These are phyloP conservation scores for Pomatorhinus ruficollis DNA, from an alignment of 2,113 vertebrate genomes.

Conservation along the genomic window DNA sequence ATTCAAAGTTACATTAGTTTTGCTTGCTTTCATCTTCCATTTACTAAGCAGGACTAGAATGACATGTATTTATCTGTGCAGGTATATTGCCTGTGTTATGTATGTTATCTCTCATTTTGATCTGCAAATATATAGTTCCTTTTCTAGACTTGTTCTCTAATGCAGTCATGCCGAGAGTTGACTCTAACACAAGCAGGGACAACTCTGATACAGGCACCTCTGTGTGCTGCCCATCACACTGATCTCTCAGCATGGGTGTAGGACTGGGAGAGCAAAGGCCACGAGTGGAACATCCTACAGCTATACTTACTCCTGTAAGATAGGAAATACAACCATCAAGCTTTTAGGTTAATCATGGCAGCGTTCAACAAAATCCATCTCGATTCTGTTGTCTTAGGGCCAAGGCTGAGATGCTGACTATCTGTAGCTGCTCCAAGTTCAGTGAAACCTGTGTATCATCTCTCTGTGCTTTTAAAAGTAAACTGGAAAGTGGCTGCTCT, in stretches of 20 bases:
- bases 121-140: not conserved
- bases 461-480: not conserved
- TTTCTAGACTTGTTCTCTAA: not conserved
- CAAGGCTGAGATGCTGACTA: not conserved
- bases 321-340: not conserved
- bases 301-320: not conserved
- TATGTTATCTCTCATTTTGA: not conserved
- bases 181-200: not conserved
- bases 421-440: not conserved
- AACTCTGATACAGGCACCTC: not conserved
- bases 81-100: not conserved
- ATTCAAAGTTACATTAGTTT: not conserved
- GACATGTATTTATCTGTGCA: not conserved
- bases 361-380: fast-evolving
- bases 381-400: not conserved
- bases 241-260: not conserved
- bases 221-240: not conserved
- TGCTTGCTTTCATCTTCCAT: not conserved
- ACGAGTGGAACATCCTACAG: not conserved
- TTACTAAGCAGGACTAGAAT: not conserved
- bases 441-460: not conserved
- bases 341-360: not conserved
- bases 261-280: not conserved
- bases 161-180: not conserved
- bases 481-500: not conserved